Evolutionary conservation across 2,888 invertebrate species (phyloP), one percentile per base, ranked within the genome.

Genomic region (Cephus nigrinus): DNA sequence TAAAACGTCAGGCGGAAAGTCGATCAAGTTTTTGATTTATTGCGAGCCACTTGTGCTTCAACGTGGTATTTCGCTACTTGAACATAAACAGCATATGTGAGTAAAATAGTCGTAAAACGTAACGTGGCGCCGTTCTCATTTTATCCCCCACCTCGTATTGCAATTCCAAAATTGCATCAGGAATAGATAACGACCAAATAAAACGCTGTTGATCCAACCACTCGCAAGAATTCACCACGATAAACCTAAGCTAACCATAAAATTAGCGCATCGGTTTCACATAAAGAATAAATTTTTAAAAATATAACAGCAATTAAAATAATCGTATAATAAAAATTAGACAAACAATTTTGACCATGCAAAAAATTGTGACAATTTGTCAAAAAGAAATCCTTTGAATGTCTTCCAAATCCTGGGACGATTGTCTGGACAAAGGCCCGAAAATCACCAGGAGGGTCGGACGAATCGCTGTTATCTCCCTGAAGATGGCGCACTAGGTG

Each of bases 401-500:
- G 23, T 55, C 9, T 55, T 55, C 23, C 9, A 55, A 55, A 55
- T 55, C 23, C 55, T 23, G 9, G 23, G 23, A 15, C 23, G 23
- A 55, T 23, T 55, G 55, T 15, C 9, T 9, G 55, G 55, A 55
- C 23, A 55, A 55, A 55, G 55, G 55, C 55, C 23, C 9, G 55
- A 55, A 23, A 55, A 55, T 55, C 23, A 55, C 55, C 23, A 55
- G 55, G 23, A 55, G 23, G 55, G 55, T 55, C 23, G 55, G 23
- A 55, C 9, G 55, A 55, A 15, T 88, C 89, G 83, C 85, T 83
- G 79, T 82, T 83, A 86, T 86, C 86, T 82, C 77, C 88, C 81
- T 82, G 87, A 85, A 91, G 91, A 91, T 91, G 91, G 90, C 91
- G 90, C 90, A 81, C 84, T 84, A 84, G 87, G 91, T 91, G 88